These are phyloP conservation scores for Saxidomus purpurata DNA, from an alignment of 1,140 invertebrate species.

Conservation along the genomic window DNA sequence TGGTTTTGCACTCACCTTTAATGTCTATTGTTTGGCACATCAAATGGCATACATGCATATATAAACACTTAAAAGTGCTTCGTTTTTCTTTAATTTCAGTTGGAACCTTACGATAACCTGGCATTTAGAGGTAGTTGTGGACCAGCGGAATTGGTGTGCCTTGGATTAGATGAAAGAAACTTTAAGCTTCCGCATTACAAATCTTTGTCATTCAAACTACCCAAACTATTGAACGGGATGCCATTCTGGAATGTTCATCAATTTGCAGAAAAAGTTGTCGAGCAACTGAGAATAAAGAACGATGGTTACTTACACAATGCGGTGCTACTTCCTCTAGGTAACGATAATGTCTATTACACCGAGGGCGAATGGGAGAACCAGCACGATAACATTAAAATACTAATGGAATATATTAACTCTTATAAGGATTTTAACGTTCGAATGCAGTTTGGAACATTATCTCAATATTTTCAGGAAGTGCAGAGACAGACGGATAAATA, in stretches of 20 bases:
- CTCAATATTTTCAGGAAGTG: neutral
- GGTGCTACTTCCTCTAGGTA: neutral
- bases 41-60: too few species aligned
- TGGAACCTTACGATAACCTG: conserved; percentile 8
- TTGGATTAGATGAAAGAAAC: neutral
- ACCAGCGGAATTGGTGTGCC: neutral
- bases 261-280: neutral
- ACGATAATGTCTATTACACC: neutral
- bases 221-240: neutral
- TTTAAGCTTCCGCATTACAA: neutral
- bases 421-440: neutral
- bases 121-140: conserved; percentile 13
- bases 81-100: neutral
- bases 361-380: neutral
- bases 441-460: neutral
- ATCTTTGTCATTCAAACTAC: neutral
- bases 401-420: conserved; percentile 20
- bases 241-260: neutral
- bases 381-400: neutral
- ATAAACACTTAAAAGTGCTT: too few species aligned
- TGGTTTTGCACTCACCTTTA: too few species aligned
- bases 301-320: neutral
- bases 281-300: neutral
- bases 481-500: neutral
- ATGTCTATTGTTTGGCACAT: too few species aligned